Evolutionary conservation across 2,888 invertebrate species (phyloP).

Genomic region (Notocelia uddmanniana): DNA sequence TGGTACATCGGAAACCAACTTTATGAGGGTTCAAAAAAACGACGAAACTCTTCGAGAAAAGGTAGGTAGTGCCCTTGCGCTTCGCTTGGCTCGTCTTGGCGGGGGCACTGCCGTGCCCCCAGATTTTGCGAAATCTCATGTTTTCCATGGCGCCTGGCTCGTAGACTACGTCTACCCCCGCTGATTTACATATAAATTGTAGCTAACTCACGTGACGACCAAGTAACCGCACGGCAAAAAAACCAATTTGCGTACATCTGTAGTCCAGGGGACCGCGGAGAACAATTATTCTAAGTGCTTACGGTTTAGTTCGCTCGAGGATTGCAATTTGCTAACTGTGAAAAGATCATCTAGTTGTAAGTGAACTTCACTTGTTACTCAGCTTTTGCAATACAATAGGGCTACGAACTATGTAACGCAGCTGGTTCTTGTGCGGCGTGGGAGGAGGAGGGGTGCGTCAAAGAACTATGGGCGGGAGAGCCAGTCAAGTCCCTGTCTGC

Average conservation of each 20-base stretch:
- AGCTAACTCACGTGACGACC: slow-evolving; percentile 79
- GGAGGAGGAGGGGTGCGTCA: too few species aligned
- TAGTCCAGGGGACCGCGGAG: slow-evolving; percentile 16
- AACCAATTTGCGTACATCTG: slow-evolving; percentile 39
- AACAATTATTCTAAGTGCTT: slow-evolving; percentile 23
- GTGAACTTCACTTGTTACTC: neutral
- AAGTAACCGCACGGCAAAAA: slow-evolving; percentile 68
- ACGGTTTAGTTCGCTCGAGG: neutral
- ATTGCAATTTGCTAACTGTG: neutral
- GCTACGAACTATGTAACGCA: too few species aligned
- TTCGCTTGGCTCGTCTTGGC: too few species aligned
- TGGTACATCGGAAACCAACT: too few species aligned
- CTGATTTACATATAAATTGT: slow-evolving; percentile 84
- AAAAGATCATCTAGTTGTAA: neutral
- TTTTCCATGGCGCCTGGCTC: slow-evolving; percentile 50
- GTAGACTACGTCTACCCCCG: slow-evolving; percentile 58
- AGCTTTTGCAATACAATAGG: too few species aligned
- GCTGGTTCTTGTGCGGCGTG: too few species aligned
- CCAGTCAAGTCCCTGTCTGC: too few species aligned
- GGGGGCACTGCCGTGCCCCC: too few species aligned
- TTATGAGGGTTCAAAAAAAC: too few species aligned
- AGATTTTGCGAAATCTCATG: neutral
- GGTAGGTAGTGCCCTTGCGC: too few species aligned
- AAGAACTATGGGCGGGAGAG: too few species aligned
- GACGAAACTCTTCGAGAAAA: too few species aligned